A percentile compares a stretch with the other conserved stretches of the same genome.
phyloP scores from a whole-genome alignment of 2,888 invertebrate species.

The Aphodius granarius region DNA sequence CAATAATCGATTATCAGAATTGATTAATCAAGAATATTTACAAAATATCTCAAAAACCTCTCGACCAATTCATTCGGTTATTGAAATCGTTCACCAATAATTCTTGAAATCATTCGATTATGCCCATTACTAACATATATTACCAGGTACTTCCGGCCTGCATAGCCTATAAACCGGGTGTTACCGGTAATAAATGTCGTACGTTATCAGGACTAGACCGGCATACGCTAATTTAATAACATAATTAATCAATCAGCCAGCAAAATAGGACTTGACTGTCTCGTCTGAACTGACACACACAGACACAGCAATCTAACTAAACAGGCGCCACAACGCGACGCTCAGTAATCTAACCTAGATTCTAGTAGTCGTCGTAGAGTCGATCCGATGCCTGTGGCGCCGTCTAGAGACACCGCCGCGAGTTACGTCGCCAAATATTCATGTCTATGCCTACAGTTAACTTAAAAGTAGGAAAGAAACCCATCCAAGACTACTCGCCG shows the following conservation, averaged over 20 bases:
- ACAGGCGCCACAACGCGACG: not conserved
- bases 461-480: too few relatives aligned
- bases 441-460: not conserved
- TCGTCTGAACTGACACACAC: too few relatives aligned
- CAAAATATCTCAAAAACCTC: too few relatives aligned
- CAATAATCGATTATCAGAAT: too few relatives aligned
- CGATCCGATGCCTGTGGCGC: not conserved
- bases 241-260: not conserved
- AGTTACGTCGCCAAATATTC: not conserved
- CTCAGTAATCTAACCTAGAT: not conserved
- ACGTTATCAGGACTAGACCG: not conserved
- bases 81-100: too few relatives aligned
- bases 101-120: too few relatives aligned
- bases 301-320: not conserved
- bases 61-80: too few relatives aligned
- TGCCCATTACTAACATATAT: too few relatives aligned
- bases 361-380: not conserved
- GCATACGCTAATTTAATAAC: not conserved
- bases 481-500: too few relatives aligned
- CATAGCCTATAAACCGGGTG: not conserved
- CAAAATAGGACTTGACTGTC: not conserved
- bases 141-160: not conserved
- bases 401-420: not conserved
- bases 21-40: too few relatives aligned
- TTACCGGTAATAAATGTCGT: not conserved